A percentile compares a stretch with the other conserved stretches of the same genome.
phyloP scores from a whole-genome alignment of 1,140 invertebrate species.

The Sipha flava region DNA sequence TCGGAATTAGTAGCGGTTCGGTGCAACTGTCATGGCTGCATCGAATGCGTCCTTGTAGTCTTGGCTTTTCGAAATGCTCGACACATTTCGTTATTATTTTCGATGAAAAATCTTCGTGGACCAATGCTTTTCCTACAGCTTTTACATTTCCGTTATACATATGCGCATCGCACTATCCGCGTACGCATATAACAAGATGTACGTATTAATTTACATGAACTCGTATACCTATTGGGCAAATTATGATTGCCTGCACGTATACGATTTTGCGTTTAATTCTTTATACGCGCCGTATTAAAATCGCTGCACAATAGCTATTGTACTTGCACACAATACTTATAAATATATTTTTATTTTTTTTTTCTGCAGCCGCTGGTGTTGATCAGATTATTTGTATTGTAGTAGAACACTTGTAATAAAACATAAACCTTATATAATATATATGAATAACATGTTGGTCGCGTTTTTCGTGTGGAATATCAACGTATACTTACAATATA shows the following conservation, averaged over 20 bases:
- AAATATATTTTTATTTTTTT: neutral
- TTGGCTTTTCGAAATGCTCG: neutral
- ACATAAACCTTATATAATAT: neutral
- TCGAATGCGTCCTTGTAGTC: neutral
- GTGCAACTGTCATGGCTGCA: neutral
- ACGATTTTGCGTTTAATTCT: neutral
- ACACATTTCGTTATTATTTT: neutral
- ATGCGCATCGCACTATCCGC: no score
- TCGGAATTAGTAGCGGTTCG: neutral
- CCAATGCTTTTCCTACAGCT: no score
- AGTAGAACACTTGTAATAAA: neutral
- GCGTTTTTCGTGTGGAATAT: neutral
- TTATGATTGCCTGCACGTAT: no score
- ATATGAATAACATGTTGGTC: neutral
- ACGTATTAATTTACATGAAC: no score
- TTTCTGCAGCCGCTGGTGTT: neutral
- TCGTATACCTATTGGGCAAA: no score
- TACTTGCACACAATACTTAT: neutral
- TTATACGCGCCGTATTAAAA: neutral
- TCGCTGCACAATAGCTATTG: constrained; percentile 8
- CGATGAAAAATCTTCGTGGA: no score
- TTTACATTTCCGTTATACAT: no score
- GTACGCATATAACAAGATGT: no score
- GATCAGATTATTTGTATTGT: constrained; percentile 11
- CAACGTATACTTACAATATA: no score